Conservation (phyloP, 2,888 invertebrate species). For the Erebia palarica region DNA sequence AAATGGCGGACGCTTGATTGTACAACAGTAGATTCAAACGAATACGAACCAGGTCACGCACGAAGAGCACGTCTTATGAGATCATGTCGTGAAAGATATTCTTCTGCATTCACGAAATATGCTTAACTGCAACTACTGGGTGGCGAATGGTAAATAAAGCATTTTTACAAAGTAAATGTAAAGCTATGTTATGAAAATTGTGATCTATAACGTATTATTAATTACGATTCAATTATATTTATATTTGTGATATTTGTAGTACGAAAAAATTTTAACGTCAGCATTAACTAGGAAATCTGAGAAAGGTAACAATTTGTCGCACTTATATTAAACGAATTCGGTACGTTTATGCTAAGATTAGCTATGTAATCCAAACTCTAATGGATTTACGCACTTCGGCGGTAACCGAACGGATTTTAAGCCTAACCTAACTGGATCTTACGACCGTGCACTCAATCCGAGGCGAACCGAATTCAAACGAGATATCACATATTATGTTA, state of each 20-base stretch:
- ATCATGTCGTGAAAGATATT: constrained; percentile 14
- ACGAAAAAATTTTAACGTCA: no score
- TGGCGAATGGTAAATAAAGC: not conserved
- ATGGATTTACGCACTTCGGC: no score
- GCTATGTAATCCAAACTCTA: no score
- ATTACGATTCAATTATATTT: no score
- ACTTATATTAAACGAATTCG: no score
- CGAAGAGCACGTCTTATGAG: constrained; percentile 8
- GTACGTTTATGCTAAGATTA: no score
- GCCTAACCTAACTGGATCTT: not conserved
- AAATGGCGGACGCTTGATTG: constrained; percentile 14
- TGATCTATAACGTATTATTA: not conserved
- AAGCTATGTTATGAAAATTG: not conserved
- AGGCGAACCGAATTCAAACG: not conserved
- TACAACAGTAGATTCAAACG: constrained; percentile 13
- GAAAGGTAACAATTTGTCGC: no score
- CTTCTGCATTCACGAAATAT: constrained; percentile 8
- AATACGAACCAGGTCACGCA: constrained; percentile 13
- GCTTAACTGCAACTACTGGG: not conserved
- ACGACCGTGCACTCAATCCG: not conserved
- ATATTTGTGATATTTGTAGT: no score
- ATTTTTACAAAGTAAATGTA: not conserved
- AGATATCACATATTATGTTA: not conserved
- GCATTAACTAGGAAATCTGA: no score
- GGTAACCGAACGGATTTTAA: not conserved